Evolutionary conservation across 2,888 invertebrate species (phyloP).

Genomic region (Parnassius apollo): DNA sequence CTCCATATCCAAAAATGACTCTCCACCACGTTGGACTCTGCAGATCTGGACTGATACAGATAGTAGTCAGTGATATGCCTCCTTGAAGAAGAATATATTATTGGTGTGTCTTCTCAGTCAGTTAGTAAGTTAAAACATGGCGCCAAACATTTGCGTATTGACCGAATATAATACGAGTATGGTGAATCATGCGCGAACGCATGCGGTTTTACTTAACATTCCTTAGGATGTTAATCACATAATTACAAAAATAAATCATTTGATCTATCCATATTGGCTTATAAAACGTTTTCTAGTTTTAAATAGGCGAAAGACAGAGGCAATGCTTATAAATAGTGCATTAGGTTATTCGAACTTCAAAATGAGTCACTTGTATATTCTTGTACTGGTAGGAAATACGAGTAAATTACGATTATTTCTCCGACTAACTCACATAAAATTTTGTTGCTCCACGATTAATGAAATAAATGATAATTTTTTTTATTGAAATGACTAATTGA

Average conservation of each 20-base stretch:
- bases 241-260: slow-evolving; percentile 71
- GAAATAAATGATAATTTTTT: too few relatives aligned
- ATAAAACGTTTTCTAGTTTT: slow-evolving; percentile 32
- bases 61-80: too few relatives aligned
- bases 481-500: too few relatives aligned
- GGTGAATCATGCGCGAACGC: slow-evolving; percentile 59
- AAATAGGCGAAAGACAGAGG: slow-evolving; percentile 15
- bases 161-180: slow-evolving; percentile 59
- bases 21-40: too few relatives aligned
- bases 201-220: slow-evolving; percentile 75
- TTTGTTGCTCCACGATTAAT: too few relatives aligned
- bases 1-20: too few relatives aligned
- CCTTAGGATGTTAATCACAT: slow-evolving; percentile 67
- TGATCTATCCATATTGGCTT: slow-evolving; percentile 44
- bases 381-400: slow-evolving; percentile 1
- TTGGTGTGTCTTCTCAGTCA: background rate
- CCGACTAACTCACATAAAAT: too few relatives aligned
- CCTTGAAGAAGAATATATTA: background rate
- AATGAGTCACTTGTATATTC: slow-evolving; percentile 12
- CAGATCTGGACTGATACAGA: too few relatives aligned
- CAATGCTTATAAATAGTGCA: slow-evolving; percentile 11
- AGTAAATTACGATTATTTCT: background rate
- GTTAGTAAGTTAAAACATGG: slow-evolving; percentile 37
- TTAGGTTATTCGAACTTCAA: slow-evolving; percentile 18
- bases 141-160: slow-evolving; percentile 69